Evolutionary conservation across 2,888 invertebrate species (phyloP).

Genomic region (Petrophora chlorosata): DNA sequence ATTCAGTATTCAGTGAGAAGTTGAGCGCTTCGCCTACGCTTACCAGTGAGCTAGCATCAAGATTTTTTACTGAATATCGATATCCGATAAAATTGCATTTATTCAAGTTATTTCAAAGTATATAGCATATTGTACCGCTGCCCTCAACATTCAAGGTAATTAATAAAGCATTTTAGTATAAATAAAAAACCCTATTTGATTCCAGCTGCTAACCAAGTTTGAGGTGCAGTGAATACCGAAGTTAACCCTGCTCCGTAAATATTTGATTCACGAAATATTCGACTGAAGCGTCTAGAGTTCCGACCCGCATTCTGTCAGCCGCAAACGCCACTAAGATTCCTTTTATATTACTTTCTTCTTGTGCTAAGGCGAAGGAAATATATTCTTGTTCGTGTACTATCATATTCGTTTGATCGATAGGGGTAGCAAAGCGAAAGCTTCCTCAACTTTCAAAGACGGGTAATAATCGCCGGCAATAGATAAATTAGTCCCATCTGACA

Average conservation of each 20-base stretch:
- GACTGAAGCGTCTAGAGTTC: constrained; percentile 34
- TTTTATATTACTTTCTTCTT: constrained; percentile 38
- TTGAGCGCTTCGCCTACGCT: constrained; percentile 40
- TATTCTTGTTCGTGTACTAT: constrained; percentile 1
- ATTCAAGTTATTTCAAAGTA: constrained; percentile 43
- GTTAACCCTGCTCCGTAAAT: constrained; percentile 40
- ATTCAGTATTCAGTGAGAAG: constrained; percentile 60
- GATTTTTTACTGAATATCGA: constrained; percentile 42
- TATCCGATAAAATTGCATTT: constrained; percentile 32
- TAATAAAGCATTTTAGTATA: too few species aligned
- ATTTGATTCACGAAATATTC: constrained; percentile 44
- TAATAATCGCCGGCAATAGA: constrained; percentile 41
- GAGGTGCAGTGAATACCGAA: constrained; percentile 36
- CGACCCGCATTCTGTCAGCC: constrained; percentile 38
- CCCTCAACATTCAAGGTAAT: too few species aligned
- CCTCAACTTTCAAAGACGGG: constrained; percentile 29
- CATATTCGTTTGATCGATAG: constrained; percentile 23
- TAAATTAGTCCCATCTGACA: constrained; percentile 52
- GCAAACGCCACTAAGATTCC: constrained; percentile 37
- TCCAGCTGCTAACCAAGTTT: constrained; percentile 21
- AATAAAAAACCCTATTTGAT: too few species aligned
- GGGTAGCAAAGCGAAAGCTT: constrained; percentile 18
- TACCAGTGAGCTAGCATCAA: constrained; percentile 35
- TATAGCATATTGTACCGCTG: too few species aligned
- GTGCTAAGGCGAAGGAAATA: constrained; percentile 18